phyloP scores from a whole-genome alignment of 2,113 vertebrate species.

The Pseudopodoces humilis region DNA sequence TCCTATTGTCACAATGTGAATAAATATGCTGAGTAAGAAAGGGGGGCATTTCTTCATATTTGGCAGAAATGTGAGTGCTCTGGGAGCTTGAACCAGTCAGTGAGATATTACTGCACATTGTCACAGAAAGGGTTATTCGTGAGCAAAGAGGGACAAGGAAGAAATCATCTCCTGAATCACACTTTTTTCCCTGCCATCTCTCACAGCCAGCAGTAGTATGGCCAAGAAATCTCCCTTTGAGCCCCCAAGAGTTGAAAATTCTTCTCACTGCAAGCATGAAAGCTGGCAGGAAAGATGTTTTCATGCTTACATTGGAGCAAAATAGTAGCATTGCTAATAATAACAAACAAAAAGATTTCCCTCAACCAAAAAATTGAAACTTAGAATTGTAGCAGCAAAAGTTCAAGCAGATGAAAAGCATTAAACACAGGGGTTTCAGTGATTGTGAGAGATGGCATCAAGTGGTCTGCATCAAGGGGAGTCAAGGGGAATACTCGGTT shows the following conservation, averaged over 20 bases:
- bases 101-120: neutral
- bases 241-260: neutral
- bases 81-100: neutral
- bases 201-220: neutral
- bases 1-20: neutral
- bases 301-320: neutral
- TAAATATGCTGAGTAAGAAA: neutral
- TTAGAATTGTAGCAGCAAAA: neutral
- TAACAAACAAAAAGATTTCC: neutral
- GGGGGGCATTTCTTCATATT: neutral
- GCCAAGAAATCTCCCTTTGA: neutral
- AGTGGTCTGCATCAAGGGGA: neutral
- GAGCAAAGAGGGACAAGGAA: neutral
- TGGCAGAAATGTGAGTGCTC: neutral
- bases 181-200: fast-evolving
- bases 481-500: neutral
- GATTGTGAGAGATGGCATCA: neutral
- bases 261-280: neutral
- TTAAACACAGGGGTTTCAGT: neutral
- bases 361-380: neutral
- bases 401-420: neutral
- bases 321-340: neutral
- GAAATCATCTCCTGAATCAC: neutral
- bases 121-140: neutral
- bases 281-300: neutral